A percentile compares a stretch with the other conserved stretches of the same genome.
These are phyloP conservation scores for Periplaneta americana DNA, from an alignment of 1,140 invertebrate genomes.

Conservation along the genomic window DNA sequence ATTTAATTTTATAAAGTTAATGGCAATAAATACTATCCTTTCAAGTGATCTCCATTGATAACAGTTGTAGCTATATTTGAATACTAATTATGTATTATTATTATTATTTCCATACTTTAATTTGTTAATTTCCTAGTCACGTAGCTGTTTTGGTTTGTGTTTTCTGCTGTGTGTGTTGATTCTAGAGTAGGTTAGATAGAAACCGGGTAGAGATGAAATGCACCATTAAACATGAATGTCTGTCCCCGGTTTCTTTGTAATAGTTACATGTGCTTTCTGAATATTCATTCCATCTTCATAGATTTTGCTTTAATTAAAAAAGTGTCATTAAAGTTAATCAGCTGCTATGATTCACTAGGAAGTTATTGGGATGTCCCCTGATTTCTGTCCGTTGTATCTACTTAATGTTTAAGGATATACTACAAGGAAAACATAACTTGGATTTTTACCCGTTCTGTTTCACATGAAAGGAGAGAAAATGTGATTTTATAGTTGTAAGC, in stretches of 20 bases:
- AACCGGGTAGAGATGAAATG: neutral
- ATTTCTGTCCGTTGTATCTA: neutral
- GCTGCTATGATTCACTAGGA: no score
- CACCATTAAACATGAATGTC: neutral
- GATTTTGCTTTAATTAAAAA: neutral
- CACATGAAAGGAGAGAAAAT: neutral
- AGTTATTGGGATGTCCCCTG: no score
- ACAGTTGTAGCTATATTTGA: neutral
- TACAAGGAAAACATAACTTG: neutral
- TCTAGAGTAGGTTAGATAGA: neutral
- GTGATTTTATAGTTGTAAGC: neutral
- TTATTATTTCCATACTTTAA: neutral
- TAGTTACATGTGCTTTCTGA: neutral
- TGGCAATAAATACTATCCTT: neutral
- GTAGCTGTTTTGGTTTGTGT: neutral
- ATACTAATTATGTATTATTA: neutral
- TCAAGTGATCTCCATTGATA: neutral
- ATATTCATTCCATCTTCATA: neutral
- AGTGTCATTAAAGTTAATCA: neutral
- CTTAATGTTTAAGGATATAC: neutral
- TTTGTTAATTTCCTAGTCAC: neutral
- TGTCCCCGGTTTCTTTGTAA: neutral
- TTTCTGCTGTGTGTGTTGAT: neutral
- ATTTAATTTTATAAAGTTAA: neutral
- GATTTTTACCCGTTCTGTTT: neutral